Conservation (phyloP, 2,888 invertebrate genomes). For the Cosmia pyralina region DNA sequence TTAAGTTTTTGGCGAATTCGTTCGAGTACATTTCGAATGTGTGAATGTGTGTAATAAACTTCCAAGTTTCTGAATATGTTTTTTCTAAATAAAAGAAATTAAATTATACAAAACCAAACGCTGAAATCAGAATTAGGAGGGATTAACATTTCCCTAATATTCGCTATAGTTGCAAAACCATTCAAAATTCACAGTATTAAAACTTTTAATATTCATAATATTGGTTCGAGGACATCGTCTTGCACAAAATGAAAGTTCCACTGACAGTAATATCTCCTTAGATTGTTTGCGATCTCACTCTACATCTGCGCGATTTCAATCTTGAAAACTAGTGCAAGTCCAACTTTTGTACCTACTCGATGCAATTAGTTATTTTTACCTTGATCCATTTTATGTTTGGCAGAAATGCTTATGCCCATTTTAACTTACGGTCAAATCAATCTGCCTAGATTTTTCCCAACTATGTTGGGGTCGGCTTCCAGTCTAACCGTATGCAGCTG, state of each 20-base stretch:
- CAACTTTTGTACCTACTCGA: background rate
- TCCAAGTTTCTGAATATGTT: background rate
- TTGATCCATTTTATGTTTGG: background rate
- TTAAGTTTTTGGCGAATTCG: background rate
- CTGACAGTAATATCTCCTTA: slow-evolving; percentile 45
- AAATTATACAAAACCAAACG: background rate
- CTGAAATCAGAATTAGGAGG: background rate
- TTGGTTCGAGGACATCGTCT: slow-evolving; percentile 36
- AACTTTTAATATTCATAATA: slow-evolving; percentile 33
- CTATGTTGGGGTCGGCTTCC: too few relatives aligned
- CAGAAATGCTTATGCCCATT: background rate
- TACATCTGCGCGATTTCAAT: slow-evolving; percentile 42
- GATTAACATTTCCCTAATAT: background rate
- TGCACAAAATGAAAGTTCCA: slow-evolving; percentile 32
- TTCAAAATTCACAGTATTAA: background rate
- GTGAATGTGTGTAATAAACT: too few relatives aligned
- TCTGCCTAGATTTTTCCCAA: too few relatives aligned
- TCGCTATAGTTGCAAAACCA: background rate
- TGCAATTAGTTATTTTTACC: slow-evolving; percentile 5
- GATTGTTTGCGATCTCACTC: slow-evolving; percentile 53
- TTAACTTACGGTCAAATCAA: background rate
- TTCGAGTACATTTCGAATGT: background rate
- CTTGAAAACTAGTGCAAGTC: slow-evolving; percentile 28
- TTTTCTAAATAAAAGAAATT: background rate
- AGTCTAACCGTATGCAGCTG: too few relatives aligned